phyloP scores from a whole-genome alignment of 2,797 vertebrate species.

The Sternotherus odoratus region DNA sequence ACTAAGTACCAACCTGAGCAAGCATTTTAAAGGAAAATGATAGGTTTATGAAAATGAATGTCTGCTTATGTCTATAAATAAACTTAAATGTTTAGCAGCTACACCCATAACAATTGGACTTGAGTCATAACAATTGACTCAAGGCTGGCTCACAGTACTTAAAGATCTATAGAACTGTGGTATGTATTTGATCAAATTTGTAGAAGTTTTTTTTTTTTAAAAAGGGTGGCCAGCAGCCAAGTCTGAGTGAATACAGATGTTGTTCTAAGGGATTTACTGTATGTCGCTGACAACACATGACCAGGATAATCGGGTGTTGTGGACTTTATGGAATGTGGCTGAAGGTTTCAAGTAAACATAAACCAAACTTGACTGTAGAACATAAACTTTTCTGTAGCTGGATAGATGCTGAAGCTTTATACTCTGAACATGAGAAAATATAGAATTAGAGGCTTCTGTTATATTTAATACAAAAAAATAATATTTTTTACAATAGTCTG shows the following conservation, averaged over 20 bases:
- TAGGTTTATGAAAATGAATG: slow-evolving; percentile 44
- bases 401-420: not conserved
- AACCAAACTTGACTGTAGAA: not conserved
- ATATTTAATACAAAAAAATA: not conserved
- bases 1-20: slow-evolving; percentile 18
- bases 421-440: not conserved
- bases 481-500: not conserved
- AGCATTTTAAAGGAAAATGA: slow-evolving; percentile 51
- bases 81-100: slow-evolving; percentile 31
- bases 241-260: slow-evolving; percentile 40
- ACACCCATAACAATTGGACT: not conserved
- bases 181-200: not conserved
- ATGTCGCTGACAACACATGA: slow-evolving; percentile 1
- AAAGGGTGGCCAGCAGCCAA: not conserved
- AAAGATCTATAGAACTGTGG: not conserved
- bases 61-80: slow-evolving; percentile 57
- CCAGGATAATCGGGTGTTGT: slow-evolving; percentile 19
- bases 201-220: not conserved
- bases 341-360: slow-evolving; percentile 2
- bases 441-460: not conserved
- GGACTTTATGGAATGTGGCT: not conserved
- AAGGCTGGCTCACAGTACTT: not conserved
- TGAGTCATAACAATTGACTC: not conserved
- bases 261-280: slow-evolving; percentile 23
- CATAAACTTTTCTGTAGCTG: not conserved